Conservation (phyloP, 2,113 vertebrate species). For the Mormyrus iriodes region DNA sequence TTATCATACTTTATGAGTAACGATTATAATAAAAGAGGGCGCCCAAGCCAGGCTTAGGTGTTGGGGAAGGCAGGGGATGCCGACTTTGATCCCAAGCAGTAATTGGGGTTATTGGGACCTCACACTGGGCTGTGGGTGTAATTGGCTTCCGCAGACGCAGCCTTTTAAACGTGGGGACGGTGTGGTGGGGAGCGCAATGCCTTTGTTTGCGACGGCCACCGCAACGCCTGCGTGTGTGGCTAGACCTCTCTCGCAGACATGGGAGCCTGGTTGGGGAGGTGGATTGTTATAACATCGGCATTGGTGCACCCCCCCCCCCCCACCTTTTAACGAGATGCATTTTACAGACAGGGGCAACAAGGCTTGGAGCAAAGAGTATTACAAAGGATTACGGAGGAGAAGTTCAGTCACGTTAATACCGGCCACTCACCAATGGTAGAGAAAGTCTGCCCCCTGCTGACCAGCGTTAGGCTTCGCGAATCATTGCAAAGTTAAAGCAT, state of each 20-base stretch:
- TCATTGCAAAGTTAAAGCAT: neutral
- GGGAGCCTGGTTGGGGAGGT: slow-evolving; percentile 53
- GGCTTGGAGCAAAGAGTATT: slow-evolving; percentile 54
- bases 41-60: slow-evolving; percentile 38
- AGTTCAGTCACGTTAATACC: slow-evolving; percentile 30
- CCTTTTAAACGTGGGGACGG: slow-evolving; percentile 49
- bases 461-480: neutral
- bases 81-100: slow-evolving; percentile 62
- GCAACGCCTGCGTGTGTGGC: slow-evolving; percentile 64
- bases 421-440: slow-evolving; percentile 46
- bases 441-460: slow-evolving; percentile 70
- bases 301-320: slow-evolving; percentile 32
- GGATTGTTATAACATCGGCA: slow-evolving; percentile 66
- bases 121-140: slow-evolving; percentile 63
- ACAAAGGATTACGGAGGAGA: slow-evolving; percentile 49
- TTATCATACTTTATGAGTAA: slow-evolving; percentile 51
- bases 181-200: slow-evolving; percentile 47
- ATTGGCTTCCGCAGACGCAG: slow-evolving; percentile 58
- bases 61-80: slow-evolving; percentile 36
- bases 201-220: slow-evolving; percentile 63
- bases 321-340: slow-evolving; percentile 60
- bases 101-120: slow-evolving; percentile 63
- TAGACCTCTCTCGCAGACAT: slow-evolving; percentile 45
- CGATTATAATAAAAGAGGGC: slow-evolving; percentile 51
- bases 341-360: slow-evolving; percentile 60